Conservation (phyloP, 2,113 vertebrate genomes). For the Mesoclemmys tuberculata region DNA sequence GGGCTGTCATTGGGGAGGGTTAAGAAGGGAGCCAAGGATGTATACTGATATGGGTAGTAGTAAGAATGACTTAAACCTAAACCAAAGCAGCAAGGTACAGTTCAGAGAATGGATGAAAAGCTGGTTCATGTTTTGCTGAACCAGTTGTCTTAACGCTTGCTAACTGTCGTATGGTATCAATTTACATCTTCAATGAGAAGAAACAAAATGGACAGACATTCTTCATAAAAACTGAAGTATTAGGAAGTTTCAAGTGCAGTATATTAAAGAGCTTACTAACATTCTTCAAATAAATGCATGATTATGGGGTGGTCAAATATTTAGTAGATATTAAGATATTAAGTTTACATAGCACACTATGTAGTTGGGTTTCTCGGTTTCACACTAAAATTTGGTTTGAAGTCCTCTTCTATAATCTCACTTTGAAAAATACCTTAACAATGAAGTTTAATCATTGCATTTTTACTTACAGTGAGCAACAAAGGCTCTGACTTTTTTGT, state of each 20-base stretch:
- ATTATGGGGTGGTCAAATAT: no score
- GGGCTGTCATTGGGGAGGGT: not conserved
- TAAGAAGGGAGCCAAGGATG: not conserved
- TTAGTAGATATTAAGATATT: no score
- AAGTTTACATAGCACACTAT: no score
- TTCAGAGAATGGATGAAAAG: not conserved
- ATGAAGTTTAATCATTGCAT: no score
- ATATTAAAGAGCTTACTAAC: not conserved
- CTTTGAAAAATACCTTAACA: no score
- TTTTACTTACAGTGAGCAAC: no score
- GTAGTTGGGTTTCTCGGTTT: no score
- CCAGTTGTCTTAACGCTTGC: not conserved
- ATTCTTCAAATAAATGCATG: not conserved
- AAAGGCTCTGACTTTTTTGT: no score
- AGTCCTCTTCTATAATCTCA: no score
- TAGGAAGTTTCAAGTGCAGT: no score
- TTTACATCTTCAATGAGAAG: not conserved
- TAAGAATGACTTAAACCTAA: not conserved
- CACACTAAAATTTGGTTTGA: no score
- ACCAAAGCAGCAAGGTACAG: not conserved
- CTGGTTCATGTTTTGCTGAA: not conserved
- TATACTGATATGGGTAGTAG: no score
- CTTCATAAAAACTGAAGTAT: not conserved
- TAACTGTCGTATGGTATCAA: not conserved
- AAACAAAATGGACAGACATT: not conserved